A percentile compares a stretch with the other conserved stretches of the same genome.
phyloP scores from a whole-genome alignment of 2,888 invertebrate genomes.

The Gnatocerus cornutus region DNA sequence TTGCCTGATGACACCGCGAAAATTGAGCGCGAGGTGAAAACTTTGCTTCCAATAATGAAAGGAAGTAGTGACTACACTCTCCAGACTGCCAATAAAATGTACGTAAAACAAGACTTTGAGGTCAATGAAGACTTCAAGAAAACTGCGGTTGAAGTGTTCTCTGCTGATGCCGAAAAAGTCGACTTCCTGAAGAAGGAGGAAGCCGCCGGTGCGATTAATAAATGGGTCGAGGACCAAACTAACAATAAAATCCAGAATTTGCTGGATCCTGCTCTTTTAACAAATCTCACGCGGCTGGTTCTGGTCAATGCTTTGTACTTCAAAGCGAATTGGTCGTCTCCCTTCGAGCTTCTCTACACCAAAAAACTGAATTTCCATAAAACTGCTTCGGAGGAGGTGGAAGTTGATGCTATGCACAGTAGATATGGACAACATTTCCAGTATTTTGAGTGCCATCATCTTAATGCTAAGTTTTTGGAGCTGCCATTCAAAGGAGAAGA shows the following conservation, averaged over 20 bases:
- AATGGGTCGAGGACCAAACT: slow-evolving; percentile 17
- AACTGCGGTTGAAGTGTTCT: not conserved
- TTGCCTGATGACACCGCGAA: not conserved
- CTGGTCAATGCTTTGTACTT: slow-evolving; percentile 10
- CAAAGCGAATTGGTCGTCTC: slow-evolving; percentile 1
- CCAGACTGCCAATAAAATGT: slow-evolving; percentile 4
- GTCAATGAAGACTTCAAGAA: slow-evolving; percentile 7
- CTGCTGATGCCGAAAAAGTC: not conserved
- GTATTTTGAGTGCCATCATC: slow-evolving; percentile 15
- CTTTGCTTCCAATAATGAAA: not conserved
- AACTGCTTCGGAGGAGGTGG: not conserved
- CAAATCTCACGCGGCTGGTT: not conserved
- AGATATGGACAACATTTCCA: not conserved
- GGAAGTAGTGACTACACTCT: slow-evolving; percentile 2
- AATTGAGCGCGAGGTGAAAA: not conserved
- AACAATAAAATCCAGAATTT: slow-evolving; percentile 15
- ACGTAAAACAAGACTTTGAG: slow-evolving; percentile 2
- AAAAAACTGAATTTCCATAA: not conserved
- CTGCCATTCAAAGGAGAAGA: slow-evolving; percentile 22
- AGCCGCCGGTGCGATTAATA: not conserved
- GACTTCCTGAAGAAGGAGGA: slow-evolving; percentile 1
- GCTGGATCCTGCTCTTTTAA: not conserved
- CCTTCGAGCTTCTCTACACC: slow-evolving; percentile 1
- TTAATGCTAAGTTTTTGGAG: slow-evolving; percentile 28
- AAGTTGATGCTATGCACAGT: slow-evolving; percentile 1